phyloP scores from a whole-genome alignment of 2,113 vertebrate species.

The Papio anubis region DNA sequence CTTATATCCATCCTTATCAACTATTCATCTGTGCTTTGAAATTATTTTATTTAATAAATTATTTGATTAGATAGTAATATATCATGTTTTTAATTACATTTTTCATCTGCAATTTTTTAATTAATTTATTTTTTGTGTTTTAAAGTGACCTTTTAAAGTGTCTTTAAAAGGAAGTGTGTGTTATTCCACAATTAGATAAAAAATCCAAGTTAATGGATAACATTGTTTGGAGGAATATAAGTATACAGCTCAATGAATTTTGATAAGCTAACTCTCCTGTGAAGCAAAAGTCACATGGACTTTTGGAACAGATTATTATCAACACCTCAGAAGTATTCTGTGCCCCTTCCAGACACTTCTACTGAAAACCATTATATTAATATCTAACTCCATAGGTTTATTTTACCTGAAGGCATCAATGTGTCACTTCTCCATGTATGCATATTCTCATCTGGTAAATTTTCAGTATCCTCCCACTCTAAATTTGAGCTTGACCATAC shows the following conservation, averaged over 20 bases:
- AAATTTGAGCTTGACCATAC: neutral
- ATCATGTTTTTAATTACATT: neutral
- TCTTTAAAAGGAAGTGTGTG: neutral
- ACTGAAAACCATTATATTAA: neutral
- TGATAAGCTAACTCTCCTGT: neutral
- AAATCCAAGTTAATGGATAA: neutral
- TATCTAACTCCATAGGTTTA: neutral
- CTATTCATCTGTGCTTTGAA: neutral
- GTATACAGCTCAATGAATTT: neutral
- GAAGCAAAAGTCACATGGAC: neutral
- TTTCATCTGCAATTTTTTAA: neutral
- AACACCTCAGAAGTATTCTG: neutral
- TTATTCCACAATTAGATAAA: neutral
- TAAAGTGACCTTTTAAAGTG: neutral
- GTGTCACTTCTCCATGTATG: neutral
- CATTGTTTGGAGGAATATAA: neutral
- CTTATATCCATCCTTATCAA: neutral
- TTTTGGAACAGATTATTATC: neutral
- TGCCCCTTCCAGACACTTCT: neutral
- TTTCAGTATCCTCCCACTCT: neutral
- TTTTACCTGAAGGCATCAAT: neutral
- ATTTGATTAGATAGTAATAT: neutral
- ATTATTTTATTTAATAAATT: neutral
- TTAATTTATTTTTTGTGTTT: neutral
- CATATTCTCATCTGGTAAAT: neutral